A percentile compares a stretch with the other conserved stretches of the same genome.
Evolutionary conservation across 1,140 invertebrate species (phyloP).

Genomic region (Artemia franciscana): DNA sequence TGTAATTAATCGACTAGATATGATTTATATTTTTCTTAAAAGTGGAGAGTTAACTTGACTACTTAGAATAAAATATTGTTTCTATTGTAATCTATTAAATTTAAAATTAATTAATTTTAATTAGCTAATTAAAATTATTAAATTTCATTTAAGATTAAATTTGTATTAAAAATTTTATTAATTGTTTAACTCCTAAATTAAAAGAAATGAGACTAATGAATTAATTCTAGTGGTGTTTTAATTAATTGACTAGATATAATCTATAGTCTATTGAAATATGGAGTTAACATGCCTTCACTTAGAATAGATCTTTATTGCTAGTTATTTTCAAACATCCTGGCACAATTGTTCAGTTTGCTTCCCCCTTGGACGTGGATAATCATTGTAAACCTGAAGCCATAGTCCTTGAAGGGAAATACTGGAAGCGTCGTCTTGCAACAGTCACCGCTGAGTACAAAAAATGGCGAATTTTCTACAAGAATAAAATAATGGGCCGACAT

Average conservation of each 20-base stretch:
- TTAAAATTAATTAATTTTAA: too few relatives aligned
- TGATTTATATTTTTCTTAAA: too few relatives aligned
- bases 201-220: too few relatives aligned
- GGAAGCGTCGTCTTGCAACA: conserved; percentile 86
- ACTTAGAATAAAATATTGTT: too few relatives aligned
- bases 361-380: conserved; percentile 72
- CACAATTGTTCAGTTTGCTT: conserved; percentile 81
- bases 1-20: too few relatives aligned
- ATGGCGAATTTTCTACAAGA: conserved; percentile 88
- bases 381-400: conserved; percentile 90
- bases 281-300: background rate
- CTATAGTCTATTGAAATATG: background rate
- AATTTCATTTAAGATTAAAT: too few relatives aligned
- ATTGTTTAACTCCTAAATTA: too few relatives aligned
- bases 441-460: conserved; percentile 98
- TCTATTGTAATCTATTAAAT: too few relatives aligned
- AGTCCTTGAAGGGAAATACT: conserved; percentile 92
- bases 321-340: conserved; percentile 77
- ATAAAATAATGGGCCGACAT: conserved; percentile 46
- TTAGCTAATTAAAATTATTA: too few relatives aligned
- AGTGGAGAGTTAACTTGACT: too few relatives aligned
- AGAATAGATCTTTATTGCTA: conserved; percentile 25
- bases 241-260: background rate
- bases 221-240: too few relatives aligned
- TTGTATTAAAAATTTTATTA: too few relatives aligned